These are phyloP conservation scores for Cranoglanis bouderius DNA, from an alignment of 2,113 vertebrate genomes.

Conservation along the genomic window DNA sequence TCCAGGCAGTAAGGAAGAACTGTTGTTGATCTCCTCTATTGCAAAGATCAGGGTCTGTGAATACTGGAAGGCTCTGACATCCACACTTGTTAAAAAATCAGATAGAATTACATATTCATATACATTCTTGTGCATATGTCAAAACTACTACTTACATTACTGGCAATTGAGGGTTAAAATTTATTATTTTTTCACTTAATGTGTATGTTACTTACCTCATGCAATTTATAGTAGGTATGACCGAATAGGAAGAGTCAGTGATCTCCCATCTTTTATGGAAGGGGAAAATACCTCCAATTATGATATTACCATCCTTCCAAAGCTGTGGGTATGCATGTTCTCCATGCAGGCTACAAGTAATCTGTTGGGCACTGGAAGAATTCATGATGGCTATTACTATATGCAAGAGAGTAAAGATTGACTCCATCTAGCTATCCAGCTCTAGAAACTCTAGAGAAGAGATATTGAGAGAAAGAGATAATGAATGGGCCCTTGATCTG, in stretches of 20 bases:
- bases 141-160: neutral
- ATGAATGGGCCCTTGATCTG: neutral
- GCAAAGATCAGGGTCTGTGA: constrained; percentile 73
- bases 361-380: constrained; percentile 15
- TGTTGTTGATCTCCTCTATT: constrained; percentile 75
- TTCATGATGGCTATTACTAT: constrained; percentile 1
- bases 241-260: constrained; percentile 3
- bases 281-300: constrained; percentile 25
- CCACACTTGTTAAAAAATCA: constrained; percentile 29
- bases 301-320: constrained; percentile 31
- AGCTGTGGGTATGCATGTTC: neutral
- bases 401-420: constrained; percentile 5
- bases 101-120: neutral
- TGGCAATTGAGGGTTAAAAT: neutral
- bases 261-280: constrained; percentile 31
- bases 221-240: constrained; percentile 3
- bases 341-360: constrained; percentile 3
- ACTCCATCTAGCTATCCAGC: neutral
- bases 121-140: neutral
- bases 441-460: neutral
- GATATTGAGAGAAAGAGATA: neutral
- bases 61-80: constrained; percentile 71
- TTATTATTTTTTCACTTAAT: neutral
- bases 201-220: constrained; percentile 12
- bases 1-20: constrained; percentile 67